A percentile compares a stretch with the other conserved stretches of the same genome.
These are phyloP conservation scores for Maccullochella peelii DNA, from an alignment of 2,113 vertebrate genomes.

Conservation along the genomic window DNA sequence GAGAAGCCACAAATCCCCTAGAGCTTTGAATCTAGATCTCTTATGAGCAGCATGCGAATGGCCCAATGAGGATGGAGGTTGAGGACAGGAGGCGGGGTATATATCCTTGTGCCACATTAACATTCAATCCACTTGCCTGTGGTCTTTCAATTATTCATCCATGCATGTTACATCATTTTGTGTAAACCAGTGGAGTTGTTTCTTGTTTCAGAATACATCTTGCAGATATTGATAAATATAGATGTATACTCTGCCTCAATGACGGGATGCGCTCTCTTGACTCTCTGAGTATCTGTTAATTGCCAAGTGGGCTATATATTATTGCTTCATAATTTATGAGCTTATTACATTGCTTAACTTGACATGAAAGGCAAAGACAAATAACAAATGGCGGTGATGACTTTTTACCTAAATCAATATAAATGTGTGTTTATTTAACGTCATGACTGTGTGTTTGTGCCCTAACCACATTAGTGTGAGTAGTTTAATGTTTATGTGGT, in stretches of 20 bases:
- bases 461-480: conserved; percentile 31
- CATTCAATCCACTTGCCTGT: conserved; percentile 76
- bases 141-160: conserved; percentile 80
- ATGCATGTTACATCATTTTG: conserved; percentile 75
- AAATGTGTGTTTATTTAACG: conserved; percentile 57
- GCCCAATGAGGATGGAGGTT: conserved; percentile 58
- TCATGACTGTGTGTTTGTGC: conserved; percentile 26
- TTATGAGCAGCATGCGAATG: conserved; percentile 34
- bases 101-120: conserved; percentile 66
- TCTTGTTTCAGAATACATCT: conserved; percentile 57
- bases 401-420: conserved; percentile 61
- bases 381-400: conserved; percentile 35
- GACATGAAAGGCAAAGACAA: conserved; percentile 52
- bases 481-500: conserved; percentile 28
- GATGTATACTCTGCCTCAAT: conserved; percentile 52
- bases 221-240: conserved; percentile 68
- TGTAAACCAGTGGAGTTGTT: conserved; percentile 59
- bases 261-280: conserved; percentile 36
- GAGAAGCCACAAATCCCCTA: conserved; percentile 64
- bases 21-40: conserved; percentile 69
- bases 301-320: conserved; percentile 52
- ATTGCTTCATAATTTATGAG: conserved; percentile 63
- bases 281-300: conserved; percentile 53
- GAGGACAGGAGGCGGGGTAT: conserved; percentile 50
- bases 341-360: conserved; percentile 57